Conservation (phyloP, 2,797 vertebrate genomes). For the Pristis pectinata region DNA sequence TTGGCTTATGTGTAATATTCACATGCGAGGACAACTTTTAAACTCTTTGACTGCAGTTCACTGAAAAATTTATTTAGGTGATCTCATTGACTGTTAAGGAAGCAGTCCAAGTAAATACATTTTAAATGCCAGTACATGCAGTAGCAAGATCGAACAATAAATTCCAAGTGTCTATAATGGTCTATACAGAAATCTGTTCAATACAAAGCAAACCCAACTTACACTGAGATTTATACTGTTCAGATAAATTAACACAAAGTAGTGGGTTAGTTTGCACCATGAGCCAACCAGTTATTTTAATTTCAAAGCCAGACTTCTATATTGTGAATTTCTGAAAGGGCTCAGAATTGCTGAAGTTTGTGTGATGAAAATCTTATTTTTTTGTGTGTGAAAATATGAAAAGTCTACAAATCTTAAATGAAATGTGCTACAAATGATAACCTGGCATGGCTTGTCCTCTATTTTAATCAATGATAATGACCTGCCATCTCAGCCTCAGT, state of each 20-base stretch:
- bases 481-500: background rate
- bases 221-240: background rate
- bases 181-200: background rate
- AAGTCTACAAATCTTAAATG: background rate
- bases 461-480: conserved; percentile 12
- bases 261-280: background rate
- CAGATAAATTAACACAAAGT: background rate
- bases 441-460: background rate
- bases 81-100: background rate
- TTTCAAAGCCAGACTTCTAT: background rate
- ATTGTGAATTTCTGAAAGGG: background rate
- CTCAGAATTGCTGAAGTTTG: background rate
- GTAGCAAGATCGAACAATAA: background rate
- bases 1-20: background rate
- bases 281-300: background rate
- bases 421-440: background rate
- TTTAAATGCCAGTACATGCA: background rate
- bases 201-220: background rate
- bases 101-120: background rate
- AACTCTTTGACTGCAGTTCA: background rate
- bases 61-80: background rate
- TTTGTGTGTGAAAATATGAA: background rate
- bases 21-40: background rate
- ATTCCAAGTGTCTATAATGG: background rate
- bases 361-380: no score